Conservation (phyloP, 2,888 invertebrate genomes). For the Cephus spinipes region DNA sequence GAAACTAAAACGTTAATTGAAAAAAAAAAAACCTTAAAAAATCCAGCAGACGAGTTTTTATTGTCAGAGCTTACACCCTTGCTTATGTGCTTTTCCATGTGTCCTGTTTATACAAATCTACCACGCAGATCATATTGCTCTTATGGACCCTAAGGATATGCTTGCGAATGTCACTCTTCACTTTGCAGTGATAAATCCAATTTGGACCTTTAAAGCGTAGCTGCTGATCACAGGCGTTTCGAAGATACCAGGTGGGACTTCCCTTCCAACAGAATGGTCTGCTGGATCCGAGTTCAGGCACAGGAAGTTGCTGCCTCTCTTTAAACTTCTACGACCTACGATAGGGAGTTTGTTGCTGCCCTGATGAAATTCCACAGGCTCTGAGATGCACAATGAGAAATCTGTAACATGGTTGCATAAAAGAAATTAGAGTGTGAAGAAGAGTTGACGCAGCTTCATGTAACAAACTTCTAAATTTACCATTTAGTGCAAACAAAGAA, state of each 20-base stretch:
- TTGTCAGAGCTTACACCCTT: not conserved
- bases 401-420: no score
- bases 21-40: not conserved
- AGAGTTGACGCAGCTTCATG: not conserved
- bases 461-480: no score
- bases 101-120: constrained; percentile 28
- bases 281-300: constrained; percentile 47
- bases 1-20: not conserved
- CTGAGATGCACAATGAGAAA: no score
- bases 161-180: constrained; percentile 40
- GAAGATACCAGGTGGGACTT: constrained; percentile 49
- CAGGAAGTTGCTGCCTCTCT: constrained; percentile 5
- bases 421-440: not conserved
- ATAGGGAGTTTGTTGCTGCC: no score
- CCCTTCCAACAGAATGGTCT: constrained; percentile 46
- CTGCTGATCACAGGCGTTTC: constrained; percentile 54
- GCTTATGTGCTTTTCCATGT: not conserved
- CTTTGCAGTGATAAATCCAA: constrained; percentile 50
- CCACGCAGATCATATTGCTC: constrained; percentile 28
- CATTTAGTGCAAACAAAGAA: no score
- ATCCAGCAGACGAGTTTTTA: not conserved
- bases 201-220: constrained; percentile 54
- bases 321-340: no score
- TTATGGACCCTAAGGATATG: constrained; percentile 38
- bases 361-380: no score